Evolutionary conservation across 2,797 vertebrate species (phyloP).

Genomic region (Denticeps clupeoides): DNA sequence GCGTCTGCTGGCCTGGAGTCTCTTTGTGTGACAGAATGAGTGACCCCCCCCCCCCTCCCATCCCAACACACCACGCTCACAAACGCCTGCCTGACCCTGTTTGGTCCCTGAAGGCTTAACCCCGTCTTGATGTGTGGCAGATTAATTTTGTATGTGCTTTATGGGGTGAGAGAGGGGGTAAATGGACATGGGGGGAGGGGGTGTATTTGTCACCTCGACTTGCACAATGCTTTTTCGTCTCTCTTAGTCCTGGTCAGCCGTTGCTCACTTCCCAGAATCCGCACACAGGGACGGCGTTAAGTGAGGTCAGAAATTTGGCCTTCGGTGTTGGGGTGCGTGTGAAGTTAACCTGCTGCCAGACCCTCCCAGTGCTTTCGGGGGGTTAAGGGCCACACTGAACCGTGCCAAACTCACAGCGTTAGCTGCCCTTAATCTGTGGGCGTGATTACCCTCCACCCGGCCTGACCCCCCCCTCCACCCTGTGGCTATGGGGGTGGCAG

Average conservation of each 20-base stretch:
- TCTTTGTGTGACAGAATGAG: too few species aligned
- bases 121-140: constrained; percentile 17
- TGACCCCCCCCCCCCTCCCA: too few species aligned
- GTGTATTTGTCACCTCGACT: constrained; percentile 12
- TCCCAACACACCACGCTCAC: too few species aligned
- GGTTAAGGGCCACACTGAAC: constrained; percentile 11
- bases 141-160: constrained; percentile 29
- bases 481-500: too few species aligned
- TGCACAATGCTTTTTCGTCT: neutral
- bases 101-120: constrained; percentile 41
- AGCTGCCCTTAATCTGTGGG: constrained; percentile 11
- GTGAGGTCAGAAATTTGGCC: neutral
- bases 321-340: neutral
- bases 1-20: constrained; percentile 43
- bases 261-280: neutral
- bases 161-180: constrained; percentile 6
- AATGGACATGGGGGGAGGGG: neutral
- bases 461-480: too few species aligned
- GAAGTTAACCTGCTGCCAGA: neutral
- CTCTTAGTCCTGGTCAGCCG: neutral
- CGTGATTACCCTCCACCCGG: constrained; percentile 1
- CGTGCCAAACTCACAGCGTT: constrained; percentile 10
- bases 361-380: neutral
- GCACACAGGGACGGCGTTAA: neutral
- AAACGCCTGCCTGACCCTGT: constrained; percentile 41